Percentiles rank a stretch among this genome's conserved stretches.
Conservation (phyloP, 2,888 invertebrate species). For the Drosophila colorata region DNA sequence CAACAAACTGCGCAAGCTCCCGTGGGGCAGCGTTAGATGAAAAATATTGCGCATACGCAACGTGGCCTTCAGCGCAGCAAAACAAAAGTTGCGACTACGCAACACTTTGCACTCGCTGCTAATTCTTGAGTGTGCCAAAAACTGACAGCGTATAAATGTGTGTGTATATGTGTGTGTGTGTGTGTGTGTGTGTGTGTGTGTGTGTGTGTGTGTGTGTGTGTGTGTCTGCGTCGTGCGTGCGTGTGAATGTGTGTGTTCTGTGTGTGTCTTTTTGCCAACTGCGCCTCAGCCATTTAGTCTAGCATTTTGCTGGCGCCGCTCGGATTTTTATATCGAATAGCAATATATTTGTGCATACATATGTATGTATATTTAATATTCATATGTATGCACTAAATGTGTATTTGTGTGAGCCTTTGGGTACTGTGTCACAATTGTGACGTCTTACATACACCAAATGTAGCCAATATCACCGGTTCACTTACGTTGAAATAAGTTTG, state of each 20-base stretch:
- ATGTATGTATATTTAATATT: background rate
- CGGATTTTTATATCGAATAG: constrained; percentile 27
- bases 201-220: background rate
- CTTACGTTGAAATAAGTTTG: too few relatives aligned
- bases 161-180: constrained; percentile 1
- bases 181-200: background rate
- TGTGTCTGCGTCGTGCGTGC: constrained; percentile 5
- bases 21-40: constrained; percentile 7
- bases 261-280: constrained; percentile 20
- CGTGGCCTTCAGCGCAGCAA: constrained; percentile 38
- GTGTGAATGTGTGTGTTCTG: constrained; percentile 14
- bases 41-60: constrained; percentile 62
- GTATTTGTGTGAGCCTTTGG: background rate
- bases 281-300: constrained; percentile 54
- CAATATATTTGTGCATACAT: background rate
- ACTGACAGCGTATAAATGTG: constrained; percentile 34
- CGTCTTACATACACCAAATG: constrained; percentile 15
- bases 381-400: constrained; percentile 3
- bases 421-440: constrained; percentile 39
- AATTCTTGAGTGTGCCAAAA: constrained; percentile 51
- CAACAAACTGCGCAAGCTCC: constrained; percentile 8
- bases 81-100: constrained; percentile 36
- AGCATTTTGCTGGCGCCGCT: constrained; percentile 52
- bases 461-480: background rate
- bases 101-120: constrained; percentile 38